Evolutionary conservation across 92 coral and sea anemone species (phyloP), one percentile per base, ranked within the genome.

Genomic region (Porites divaricata): DNA sequence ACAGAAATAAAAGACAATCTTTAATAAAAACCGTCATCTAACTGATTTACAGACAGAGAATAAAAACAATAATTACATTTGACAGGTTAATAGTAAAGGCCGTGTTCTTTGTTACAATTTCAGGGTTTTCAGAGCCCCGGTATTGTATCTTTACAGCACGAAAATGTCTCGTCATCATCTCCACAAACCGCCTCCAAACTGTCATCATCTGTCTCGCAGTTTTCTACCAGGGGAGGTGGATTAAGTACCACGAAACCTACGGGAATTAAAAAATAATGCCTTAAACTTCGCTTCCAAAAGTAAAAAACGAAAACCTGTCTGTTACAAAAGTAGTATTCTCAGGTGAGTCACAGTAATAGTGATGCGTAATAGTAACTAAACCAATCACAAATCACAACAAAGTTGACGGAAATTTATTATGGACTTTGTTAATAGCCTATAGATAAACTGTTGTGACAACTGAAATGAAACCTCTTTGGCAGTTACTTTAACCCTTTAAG

Each of bases 141-240:
- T 86, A 92, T 94, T 94, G 94, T 93, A 64, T 92, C 98, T 64
- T 94, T 91, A 51, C 93, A 90, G 90, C 98, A 94, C 95, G 98
- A 94, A 94, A 94, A 94, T 91, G 98, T 94, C 76, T 94, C 98
- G 57, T 94, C 98, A 84, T 94, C 98, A 81, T 94, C 98, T 65
- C 90, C 88, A 79, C 91, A 84, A 74, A 85, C 90, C 72, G 95
- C 95, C 70, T 94, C 98, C 62, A 88, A 90, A 89, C 95, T 81
- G 22, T 92, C 98, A 9, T 90, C 90, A 49, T 94, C 98, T 26
- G 90, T 84, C 49, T 91, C 98, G 80, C 89, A 75, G 87, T 83
- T 90, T 74, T 84, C 63, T 22, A 87, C 79, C 76, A 88, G 81
- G 24, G 87, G 83, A 2, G 95, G 91, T 2, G 81, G 77, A 66